These are phyloP conservation scores for Zootermopsis nevadensis DNA, from an alignment of 2,888 invertebrate species.

Conservation along the genomic window DNA sequence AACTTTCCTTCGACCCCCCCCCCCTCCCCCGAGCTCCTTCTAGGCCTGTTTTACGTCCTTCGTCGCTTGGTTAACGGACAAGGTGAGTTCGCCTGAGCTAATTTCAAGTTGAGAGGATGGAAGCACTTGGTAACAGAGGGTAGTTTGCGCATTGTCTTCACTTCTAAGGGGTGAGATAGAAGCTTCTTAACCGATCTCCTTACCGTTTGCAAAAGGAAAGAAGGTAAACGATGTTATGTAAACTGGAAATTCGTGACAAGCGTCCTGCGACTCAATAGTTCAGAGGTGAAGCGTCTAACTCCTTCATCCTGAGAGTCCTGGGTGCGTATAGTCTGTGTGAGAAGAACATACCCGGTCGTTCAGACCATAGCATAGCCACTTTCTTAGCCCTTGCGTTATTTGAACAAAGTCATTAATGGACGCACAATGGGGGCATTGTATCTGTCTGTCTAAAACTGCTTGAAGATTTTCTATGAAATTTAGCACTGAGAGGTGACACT, in stretches of 20 bases:
- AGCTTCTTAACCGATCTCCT: background rate
- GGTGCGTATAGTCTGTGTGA: background rate
- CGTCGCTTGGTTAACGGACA: too few species aligned
- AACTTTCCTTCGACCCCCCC: too few species aligned
- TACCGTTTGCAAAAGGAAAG: background rate
- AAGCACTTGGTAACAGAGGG: background rate
- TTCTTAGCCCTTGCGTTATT: too few species aligned
- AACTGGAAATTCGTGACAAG: conserved; percentile 35
- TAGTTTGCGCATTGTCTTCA: background rate
- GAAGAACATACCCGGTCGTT: too few species aligned
- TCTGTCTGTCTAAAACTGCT: too few species aligned
- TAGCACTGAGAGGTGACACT: too few species aligned
- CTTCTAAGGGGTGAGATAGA: background rate
- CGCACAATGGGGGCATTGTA: too few species aligned
- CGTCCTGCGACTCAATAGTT: background rate
- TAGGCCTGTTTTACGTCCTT: too few species aligned
- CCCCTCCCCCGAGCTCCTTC: too few species aligned
- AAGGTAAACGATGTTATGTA: background rate
- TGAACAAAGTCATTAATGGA: too few species aligned
- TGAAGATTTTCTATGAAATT: too few species aligned
- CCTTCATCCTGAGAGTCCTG: background rate
- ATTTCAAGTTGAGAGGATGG: background rate
- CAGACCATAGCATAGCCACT: too few species aligned
- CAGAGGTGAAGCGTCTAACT: background rate
- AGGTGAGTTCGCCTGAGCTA: background rate